phyloP scores from a whole-genome alignment of 2,888 invertebrate species.

The Scaptomyza flava region DNA sequence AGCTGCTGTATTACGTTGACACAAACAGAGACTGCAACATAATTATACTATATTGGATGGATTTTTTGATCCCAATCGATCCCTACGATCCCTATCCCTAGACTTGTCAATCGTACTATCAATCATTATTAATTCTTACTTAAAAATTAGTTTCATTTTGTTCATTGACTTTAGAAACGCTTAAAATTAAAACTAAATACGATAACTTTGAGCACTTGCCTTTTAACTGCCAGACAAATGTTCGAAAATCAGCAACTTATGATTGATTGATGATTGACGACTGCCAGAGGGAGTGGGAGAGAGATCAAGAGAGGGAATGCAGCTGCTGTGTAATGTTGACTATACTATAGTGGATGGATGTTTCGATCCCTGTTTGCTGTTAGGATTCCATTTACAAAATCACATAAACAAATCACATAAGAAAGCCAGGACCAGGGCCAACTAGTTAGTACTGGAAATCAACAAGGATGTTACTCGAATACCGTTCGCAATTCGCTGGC shows the following conservation, averaged over 20 bases:
- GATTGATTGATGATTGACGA: not conserved
- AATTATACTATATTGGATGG: too few relatives aligned
- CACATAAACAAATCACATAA: constrained; percentile 19
- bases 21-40: too few relatives aligned
- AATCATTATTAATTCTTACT: too few relatives aligned
- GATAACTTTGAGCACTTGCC: too few relatives aligned
- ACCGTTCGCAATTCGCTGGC: constrained; percentile 2
- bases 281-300: too few relatives aligned
- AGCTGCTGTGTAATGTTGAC: not conserved
- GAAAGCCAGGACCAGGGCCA: not conserved
- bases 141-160: too few relatives aligned
- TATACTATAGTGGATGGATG: not conserved
- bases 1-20: too few relatives aligned
- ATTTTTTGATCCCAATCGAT: too few relatives aligned
- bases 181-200: too few relatives aligned
- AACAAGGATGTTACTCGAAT: constrained; percentile 2
- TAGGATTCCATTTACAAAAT: constrained; percentile 23
- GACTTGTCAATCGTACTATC: too few relatives aligned
- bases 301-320: not conserved
- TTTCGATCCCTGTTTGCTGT: constrained; percentile 6
- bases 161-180: too few relatives aligned
- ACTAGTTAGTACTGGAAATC: not conserved
- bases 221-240: not conserved
- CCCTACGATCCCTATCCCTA: too few relatives aligned
- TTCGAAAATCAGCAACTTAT: not conserved